These are phyloP conservation scores for Eilema caniola DNA, from an alignment of 2,888 invertebrate species.

Conservation along the genomic window DNA sequence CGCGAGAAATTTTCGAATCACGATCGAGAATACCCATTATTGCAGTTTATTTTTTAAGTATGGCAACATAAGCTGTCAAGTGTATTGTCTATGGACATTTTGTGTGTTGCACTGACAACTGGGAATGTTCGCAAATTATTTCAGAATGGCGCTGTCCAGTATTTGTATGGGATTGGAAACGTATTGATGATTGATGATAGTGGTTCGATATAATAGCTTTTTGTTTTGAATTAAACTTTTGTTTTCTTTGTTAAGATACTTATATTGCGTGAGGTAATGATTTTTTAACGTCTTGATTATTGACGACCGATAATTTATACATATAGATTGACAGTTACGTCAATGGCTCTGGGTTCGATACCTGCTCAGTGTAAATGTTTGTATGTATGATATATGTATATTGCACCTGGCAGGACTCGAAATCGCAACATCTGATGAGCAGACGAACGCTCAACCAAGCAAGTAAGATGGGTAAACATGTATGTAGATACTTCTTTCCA, in stretches of 20 bases:
- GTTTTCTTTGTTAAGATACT: conserved; percentile 12
- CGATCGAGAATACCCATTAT: conserved; percentile 60
- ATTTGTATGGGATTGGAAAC: conserved; percentile 32
- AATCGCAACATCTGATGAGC: neutral
- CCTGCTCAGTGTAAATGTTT: neutral
- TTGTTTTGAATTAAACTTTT: conserved; percentile 26
- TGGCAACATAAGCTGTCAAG: conserved; percentile 64
- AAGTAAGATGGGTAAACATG: neutral
- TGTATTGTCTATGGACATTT: conserved; percentile 61
- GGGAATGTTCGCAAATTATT: conserved; percentile 53
- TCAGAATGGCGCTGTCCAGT: conserved; percentile 36
- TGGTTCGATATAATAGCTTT: conserved; percentile 29
- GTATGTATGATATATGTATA: neutral
- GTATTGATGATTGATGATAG: conserved; percentile 30
- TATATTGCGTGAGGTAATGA: conserved; percentile 9
- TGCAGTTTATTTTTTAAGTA: conserved; percentile 57
- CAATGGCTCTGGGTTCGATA: neutral
- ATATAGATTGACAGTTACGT: neutral
- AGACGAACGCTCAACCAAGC: neutral
- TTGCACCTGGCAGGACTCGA: neutral
- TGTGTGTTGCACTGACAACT: conserved; percentile 58
- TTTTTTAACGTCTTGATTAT: conserved; percentile 12
- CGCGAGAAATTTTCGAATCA: conserved; percentile 69
- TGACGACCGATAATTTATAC: neutral
- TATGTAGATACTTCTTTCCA: conserved; percentile 7